Percentiles rank a stretch among this genome's conserved stretches.
phyloP scores from a whole-genome alignment of 2,797 vertebrate species.

The Darevskia mixta region DNA sequence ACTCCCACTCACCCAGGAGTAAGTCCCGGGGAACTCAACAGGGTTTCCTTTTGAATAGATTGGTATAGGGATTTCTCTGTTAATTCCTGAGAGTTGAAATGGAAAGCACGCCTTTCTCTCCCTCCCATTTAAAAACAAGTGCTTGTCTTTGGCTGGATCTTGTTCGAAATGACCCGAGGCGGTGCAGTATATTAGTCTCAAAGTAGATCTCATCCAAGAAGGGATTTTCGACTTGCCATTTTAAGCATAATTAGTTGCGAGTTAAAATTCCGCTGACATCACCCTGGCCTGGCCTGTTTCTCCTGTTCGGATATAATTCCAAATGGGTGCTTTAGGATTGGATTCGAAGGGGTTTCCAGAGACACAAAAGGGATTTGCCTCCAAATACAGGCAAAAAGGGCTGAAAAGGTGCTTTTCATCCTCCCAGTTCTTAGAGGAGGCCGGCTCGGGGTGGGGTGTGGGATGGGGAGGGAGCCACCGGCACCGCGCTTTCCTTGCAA shows the following conservation, averaged over 20 bases:
- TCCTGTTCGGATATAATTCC: not conserved
- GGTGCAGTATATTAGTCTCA: too few species aligned
- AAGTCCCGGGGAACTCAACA: not conserved
- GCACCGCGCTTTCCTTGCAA: not conserved
- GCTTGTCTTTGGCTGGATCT: not conserved
- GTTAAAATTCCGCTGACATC: not conserved
- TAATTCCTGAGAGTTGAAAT: not conserved
- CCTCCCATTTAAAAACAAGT: not conserved
- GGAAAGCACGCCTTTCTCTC: not conserved
- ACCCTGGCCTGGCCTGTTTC: too few species aligned
- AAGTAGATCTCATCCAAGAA: not conserved
- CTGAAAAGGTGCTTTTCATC: not conserved
- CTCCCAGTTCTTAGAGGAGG: not conserved
- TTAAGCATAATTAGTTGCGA: not conserved
- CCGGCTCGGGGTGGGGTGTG: not conserved
- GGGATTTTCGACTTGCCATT: not conserved
- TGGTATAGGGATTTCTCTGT: not conserved
- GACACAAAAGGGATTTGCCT: not conserved
- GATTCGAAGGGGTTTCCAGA: not conserved
- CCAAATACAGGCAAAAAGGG: too few species aligned
- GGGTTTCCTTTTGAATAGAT: not conserved
- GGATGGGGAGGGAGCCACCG: not conserved
- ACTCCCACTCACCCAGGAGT: not conserved
- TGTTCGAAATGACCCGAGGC: too few species aligned
- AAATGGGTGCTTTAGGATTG: not conserved